phyloP scores from a whole-genome alignment of 2,113 vertebrate genomes.

The Passer montanus region DNA sequence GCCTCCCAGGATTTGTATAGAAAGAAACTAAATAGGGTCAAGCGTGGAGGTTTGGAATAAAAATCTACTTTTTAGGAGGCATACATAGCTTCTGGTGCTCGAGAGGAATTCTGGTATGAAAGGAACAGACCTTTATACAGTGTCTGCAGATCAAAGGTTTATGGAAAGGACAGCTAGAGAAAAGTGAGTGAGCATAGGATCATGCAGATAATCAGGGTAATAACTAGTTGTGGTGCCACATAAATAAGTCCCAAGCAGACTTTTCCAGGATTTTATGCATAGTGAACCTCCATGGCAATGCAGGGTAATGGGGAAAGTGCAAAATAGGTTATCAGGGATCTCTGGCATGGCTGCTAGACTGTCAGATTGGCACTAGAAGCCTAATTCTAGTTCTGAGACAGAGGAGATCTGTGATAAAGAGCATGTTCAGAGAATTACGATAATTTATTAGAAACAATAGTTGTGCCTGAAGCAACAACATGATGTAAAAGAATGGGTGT shows the following conservation, averaged over 20 bases:
- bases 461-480: not conserved
- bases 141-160: not conserved
- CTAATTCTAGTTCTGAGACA: not conserved
- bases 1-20: not conserved
- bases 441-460: not conserved
- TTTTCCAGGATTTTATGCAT: not conserved
- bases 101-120: not conserved
- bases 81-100: not conserved
- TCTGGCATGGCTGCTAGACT: not conserved
- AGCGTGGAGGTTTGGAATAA: not conserved
- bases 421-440: not conserved
- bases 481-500: not conserved
- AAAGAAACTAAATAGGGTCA: not conserved
- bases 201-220: not conserved
- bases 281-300: fast-evolving
- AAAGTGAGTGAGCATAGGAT: not conserved
- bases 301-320: not conserved
- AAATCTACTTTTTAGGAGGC: not conserved
- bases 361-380: not conserved
- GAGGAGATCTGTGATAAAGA: not conserved
- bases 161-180: not conserved
- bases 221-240: not conserved
- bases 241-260: not conserved
- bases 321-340: not conserved
- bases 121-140: not conserved